A percentile compares a stretch with the other conserved stretches of the same genome.
phyloP scores from a whole-genome alignment of 1,140 invertebrate genomes.

The Sycophaga agraensis region DNA sequence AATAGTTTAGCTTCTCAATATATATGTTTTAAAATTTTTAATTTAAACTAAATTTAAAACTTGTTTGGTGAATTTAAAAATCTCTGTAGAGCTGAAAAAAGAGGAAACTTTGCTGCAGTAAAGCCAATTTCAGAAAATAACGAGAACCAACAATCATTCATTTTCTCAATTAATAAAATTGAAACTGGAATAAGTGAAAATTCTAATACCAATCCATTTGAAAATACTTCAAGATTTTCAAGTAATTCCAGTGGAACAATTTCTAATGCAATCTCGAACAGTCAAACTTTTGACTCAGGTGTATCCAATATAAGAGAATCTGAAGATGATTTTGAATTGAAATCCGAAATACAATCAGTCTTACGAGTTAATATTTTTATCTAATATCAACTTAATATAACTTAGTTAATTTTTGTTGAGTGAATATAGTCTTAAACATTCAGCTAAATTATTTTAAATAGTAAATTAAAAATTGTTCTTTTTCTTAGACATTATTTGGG shows the following conservation, averaged over 20 bases:
- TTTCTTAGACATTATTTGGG: background rate
- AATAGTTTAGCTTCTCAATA: no score
- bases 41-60: no score
- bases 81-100: slow-evolving; percentile 23
- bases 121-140: background rate
- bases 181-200: background rate
- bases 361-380: slow-evolving; percentile 9
- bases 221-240: slow-evolving; percentile 3
- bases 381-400: background rate
- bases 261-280: background rate
- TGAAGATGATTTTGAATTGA: background rate
- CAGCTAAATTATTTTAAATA: background rate
- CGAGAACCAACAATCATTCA: slow-evolving; percentile 1
- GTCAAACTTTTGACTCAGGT: background rate
- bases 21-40: no score
- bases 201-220: background rate
- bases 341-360: background rate
- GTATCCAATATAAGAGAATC: background rate
- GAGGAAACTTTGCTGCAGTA: slow-evolving; percentile 13
- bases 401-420: background rate
- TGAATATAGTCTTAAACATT: no score
- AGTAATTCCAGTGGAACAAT: background rate
- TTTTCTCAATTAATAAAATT: slow-evolving; percentile 1
- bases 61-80: background rate
- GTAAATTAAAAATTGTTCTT: background rate